Percentiles rank a stretch among this genome's conserved stretches.
Evolutionary conservation across 2,113 vertebrate species (phyloP).

Genomic region (Hypocryptadius cinnamomeus): DNA sequence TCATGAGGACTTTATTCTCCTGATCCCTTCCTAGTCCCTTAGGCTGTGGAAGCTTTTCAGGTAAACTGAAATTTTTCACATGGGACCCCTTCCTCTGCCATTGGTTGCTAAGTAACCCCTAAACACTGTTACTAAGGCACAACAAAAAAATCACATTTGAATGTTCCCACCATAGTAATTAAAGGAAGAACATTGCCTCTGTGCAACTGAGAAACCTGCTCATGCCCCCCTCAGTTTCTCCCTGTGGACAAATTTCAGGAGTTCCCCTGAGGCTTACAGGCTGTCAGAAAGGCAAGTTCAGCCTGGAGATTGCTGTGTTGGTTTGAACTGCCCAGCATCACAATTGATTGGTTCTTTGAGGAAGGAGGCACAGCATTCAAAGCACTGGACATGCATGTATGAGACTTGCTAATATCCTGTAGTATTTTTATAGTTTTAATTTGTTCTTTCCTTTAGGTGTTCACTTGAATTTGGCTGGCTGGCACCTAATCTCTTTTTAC

Average conservation of each 20-base stretch:
- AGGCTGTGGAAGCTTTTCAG: not conserved
- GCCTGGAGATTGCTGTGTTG: not conserved
- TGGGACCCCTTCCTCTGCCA: not conserved
- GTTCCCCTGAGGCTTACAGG: not conserved
- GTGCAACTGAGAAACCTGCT: not conserved
- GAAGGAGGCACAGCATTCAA: not conserved
- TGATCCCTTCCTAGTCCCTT: not conserved
- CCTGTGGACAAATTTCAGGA: not conserved
- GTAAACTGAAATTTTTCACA: not conserved
- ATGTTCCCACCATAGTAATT: not conserved
- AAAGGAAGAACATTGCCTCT: not conserved
- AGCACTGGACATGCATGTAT: not conserved
- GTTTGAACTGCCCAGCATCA: slow-evolving; percentile 57
- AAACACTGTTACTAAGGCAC: not conserved
- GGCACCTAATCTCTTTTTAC: slow-evolving; percentile 69
- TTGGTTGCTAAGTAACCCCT: not conserved
- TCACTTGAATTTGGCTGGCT: slow-evolving; percentile 71
- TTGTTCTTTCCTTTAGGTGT: slow-evolving; percentile 70
- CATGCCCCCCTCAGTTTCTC: not conserved
- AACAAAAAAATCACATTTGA: not conserved
- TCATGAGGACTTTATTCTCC: not conserved
- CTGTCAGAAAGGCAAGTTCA: not conserved
- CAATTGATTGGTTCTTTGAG: not conserved
- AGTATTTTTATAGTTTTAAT: slow-evolving; percentile 1
- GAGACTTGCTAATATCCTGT: not conserved